A percentile compares a stretch with the other conserved stretches of the same genome.
Evolutionary conservation across 2,797 vertebrate species (phyloP).

Genomic region (Pseudopleuronectes americanus): DNA sequence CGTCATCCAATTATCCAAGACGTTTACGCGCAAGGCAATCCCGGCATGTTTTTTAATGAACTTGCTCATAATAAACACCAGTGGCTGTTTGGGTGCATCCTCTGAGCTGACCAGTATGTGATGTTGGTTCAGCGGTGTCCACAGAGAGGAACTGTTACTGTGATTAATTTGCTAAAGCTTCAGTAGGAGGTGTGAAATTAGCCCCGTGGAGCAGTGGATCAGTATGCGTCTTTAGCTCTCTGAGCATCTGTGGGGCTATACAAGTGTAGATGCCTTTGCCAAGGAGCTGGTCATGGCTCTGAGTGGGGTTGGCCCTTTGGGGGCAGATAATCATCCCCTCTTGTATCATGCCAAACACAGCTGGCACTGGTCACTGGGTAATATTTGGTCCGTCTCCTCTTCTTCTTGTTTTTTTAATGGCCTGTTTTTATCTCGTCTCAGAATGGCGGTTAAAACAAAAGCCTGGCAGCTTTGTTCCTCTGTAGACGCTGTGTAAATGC

Average conservation of each 20-base stretch:
- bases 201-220: constrained; percentile 53
- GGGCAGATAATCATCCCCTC: constrained; percentile 67
- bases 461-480: constrained; percentile 44
- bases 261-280: constrained; percentile 56
- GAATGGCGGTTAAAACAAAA: constrained; percentile 32
- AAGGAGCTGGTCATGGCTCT: constrained; percentile 49
- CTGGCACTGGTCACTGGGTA: constrained; percentile 50
- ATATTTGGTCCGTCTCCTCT: constrained; percentile 37
- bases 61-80: constrained; percentile 50
- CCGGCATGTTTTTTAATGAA: constrained; percentile 55
- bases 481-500: constrained; percentile 14
- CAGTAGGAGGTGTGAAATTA: constrained; percentile 45
- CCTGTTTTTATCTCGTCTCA: constrained; percentile 30
- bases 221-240: constrained; percentile 39
- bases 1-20: constrained; percentile 72
- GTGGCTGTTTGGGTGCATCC: constrained; percentile 53
- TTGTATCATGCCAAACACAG: constrained; percentile 47
- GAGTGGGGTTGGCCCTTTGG: constrained; percentile 43
- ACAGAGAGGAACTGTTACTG: constrained; percentile 17
- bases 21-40: constrained; percentile 46
- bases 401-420: constrained; percentile 17
- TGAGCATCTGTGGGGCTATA: constrained; percentile 44
- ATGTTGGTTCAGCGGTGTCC: constrained; percentile 41
- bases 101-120: constrained; percentile 48
- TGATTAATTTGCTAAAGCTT: constrained; percentile 59